Evolutionary conservation across 2,797 vertebrate genomes (phyloP).

Genomic region (Chaetodon trifasciatus): DNA sequence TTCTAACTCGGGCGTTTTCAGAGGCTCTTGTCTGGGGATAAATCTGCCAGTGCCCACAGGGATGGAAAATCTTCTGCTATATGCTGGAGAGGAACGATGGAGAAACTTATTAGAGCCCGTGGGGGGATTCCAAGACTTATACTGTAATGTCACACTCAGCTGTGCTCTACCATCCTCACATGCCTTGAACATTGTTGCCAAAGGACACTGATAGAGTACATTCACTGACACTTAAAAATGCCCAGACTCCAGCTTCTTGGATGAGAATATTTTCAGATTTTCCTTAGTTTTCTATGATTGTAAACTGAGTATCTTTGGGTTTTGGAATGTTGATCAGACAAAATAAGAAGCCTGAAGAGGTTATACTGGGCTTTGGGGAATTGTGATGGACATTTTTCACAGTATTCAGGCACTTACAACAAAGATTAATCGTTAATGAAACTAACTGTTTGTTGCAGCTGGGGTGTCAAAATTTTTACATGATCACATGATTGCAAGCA

Average conservation of each 20-base stretch:
- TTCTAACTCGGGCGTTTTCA: conserved; percentile 49
- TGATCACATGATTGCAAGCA: no score
- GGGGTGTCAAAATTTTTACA: no score
- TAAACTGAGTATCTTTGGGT: neutral
- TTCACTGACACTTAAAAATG: conserved; percentile 1
- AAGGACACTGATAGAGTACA: neutral
- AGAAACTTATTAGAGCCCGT: conserved; percentile 17
- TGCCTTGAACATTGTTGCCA: conserved; percentile 1
- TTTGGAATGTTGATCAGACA: neutral
- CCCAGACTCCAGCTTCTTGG: neutral
- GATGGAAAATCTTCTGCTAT: conserved; percentile 56
- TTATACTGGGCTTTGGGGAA: neutral
- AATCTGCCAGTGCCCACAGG: conserved; percentile 60
- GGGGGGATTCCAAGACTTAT: conserved; percentile 18
- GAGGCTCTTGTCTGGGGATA: conserved; percentile 51
- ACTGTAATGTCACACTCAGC: conserved; percentile 30
- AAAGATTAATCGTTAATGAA: neutral
- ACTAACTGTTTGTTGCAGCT: neutral
- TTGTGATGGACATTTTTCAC: neutral
- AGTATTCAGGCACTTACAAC: neutral
- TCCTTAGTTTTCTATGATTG: neutral
- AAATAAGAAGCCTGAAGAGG: no score
- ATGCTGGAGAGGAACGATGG: conserved; percentile 21
- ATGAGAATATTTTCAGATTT: neutral
- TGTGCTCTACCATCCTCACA: conserved; percentile 1